phyloP scores from a whole-genome alignment of 2,797 vertebrate species.

The Mormyrus hasselquistii region DNA sequence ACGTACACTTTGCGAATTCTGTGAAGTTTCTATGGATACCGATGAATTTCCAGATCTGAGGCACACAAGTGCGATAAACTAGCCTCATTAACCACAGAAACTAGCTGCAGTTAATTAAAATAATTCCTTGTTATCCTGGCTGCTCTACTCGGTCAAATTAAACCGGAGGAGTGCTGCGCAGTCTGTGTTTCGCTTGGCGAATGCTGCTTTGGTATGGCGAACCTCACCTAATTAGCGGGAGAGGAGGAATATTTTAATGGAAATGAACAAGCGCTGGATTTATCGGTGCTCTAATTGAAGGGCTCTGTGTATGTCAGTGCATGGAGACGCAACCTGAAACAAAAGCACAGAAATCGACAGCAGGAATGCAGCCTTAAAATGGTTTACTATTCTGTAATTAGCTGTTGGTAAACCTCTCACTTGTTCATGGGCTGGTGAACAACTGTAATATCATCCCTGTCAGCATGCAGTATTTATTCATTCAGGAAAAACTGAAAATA shows the following conservation, averaged over 20 bases:
- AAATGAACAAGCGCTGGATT: slow-evolving; percentile 62
- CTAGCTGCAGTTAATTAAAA: slow-evolving; percentile 74
- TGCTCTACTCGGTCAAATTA: slow-evolving; percentile 70
- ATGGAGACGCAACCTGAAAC: slow-evolving; percentile 41
- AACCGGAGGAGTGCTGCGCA: slow-evolving; percentile 60
- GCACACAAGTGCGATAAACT: slow-evolving; percentile 55
- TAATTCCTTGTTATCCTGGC: slow-evolving; percentile 65
- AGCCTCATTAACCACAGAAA: slow-evolving; percentile 69
- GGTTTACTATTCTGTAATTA: slow-evolving; percentile 59
- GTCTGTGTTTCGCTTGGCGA: slow-evolving; percentile 52
- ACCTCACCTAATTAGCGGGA: slow-evolving; percentile 71
- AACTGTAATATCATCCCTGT: neutral
- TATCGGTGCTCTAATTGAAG: slow-evolving; percentile 62
- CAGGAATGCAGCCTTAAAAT: slow-evolving; percentile 45
- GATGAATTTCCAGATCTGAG: slow-evolving; percentile 42
- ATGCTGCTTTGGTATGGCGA: slow-evolving; percentile 52
- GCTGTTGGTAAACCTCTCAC: slow-evolving; percentile 41
- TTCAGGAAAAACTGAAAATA: neutral
- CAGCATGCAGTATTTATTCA: neutral
- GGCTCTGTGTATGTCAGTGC: slow-evolving; percentile 49
- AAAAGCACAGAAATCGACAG: slow-evolving; percentile 22
- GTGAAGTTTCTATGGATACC: slow-evolving; percentile 8
- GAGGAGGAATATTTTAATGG: slow-evolving; percentile 69
- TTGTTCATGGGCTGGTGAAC: slow-evolving; percentile 29
- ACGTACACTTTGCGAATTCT: neutral